Base-by-base conservation (phyloP, 23 tunicate genomes). In the Corella eumyota region DNA sequence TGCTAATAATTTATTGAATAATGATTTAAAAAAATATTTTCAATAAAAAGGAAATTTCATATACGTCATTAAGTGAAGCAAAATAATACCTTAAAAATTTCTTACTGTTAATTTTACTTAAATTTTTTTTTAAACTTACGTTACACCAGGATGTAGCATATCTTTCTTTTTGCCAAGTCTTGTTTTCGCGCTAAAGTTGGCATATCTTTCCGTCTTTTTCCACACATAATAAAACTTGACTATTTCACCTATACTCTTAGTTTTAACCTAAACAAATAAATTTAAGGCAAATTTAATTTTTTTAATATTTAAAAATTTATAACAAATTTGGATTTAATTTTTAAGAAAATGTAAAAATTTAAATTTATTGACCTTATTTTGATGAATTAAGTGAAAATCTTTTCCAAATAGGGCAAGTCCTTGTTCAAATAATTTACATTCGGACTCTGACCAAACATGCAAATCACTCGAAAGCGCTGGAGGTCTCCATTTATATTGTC, bases 161-260 rank as follows among this genome's bases (percentile, higher is more conserved):
- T 85, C 84, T 60, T 85, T 85, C 58, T 67, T 82, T 66, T 77
- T 75, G 1, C 95, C 85, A 25, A 84, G 73, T 57, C 94, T 58
- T 6, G 94, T 84, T 49, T 84, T 84, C 11, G 94, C 72, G 63
- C 56, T 84, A 56, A 84, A 84, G 31, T 75, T 67, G 48, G 77
- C 95, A 53, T 70, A 85, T 23, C 83, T 62, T 38, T 77, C 85
- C 7, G 80, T 45, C 34, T 85, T 85, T 52, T 85, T 85, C 95
- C 95, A 85, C n/a, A 85, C 72, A 58, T 85, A 85, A 66, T 85
- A 85, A 61, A 85, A 85, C 58, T 85, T 77, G 11, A 85, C 80
- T 50, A 85, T 77, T 1, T 85, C 95, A 4, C 85, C 73, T 38
- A 85, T 82, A 32, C 61, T 61, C 60, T 85, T 85, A 13, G 85